Conservation (phyloP, 2,888 invertebrate species). For the Nemoura dubitans region DNA sequence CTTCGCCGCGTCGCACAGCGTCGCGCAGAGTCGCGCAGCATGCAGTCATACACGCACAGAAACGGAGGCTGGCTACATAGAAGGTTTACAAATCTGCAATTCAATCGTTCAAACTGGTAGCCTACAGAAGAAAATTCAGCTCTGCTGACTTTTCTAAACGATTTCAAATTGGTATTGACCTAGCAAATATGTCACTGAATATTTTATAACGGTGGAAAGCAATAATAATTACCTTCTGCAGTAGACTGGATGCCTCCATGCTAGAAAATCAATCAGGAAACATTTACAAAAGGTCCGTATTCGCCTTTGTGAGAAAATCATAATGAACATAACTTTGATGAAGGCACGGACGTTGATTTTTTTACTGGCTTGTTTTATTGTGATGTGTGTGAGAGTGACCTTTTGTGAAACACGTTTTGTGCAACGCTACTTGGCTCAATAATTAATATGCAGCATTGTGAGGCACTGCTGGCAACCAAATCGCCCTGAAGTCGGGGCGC, state of each 20-base stretch:
- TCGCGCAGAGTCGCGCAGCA: background rate
- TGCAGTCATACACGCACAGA: background rate
- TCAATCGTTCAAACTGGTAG: background rate
- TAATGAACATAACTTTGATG: background rate
- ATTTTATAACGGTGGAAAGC: background rate
- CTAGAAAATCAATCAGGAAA: background rate
- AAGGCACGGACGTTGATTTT: background rate
- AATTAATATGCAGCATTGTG: slow-evolving; percentile 5
- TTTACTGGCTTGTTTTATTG: background rate
- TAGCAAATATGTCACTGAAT: background rate
- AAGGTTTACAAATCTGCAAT: slow-evolving; percentile 3
- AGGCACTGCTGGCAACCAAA: background rate
- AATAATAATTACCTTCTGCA: background rate
- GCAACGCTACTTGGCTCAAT: background rate
- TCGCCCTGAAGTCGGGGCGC: background rate
- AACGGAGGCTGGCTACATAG: slow-evolving; percentile 1
- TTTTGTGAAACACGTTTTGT: background rate
- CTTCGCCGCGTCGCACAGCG: background rate
- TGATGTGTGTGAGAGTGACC: background rate
- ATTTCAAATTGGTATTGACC: background rate
- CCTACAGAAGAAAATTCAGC: background rate
- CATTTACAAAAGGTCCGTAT: background rate
- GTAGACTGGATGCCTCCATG: background rate
- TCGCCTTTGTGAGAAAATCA: background rate
- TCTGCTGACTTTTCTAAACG: background rate